Base-by-base conservation (phyloP, 2,113 vertebrate species). In the Prunella himalayana region DNA sequence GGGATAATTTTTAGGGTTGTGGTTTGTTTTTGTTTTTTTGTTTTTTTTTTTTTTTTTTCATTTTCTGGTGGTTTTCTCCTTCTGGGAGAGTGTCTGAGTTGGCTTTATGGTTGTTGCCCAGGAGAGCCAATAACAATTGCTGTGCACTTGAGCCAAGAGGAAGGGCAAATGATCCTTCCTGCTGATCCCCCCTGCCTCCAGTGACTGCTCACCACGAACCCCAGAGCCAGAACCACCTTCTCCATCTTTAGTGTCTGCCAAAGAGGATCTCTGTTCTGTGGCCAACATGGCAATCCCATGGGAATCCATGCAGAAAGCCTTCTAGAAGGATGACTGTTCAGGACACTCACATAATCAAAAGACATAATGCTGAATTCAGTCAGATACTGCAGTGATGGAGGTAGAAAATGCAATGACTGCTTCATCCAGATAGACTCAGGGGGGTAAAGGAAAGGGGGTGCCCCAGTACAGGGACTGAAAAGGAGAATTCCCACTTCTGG, bases 91-190 rank as follows among this genome's bases (percentile, higher is more conserved):
- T 37, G 4, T 68, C 47, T 71, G 39, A 33, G 18, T 10, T 39
- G 41, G 20, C 4, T 22, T 75, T 76, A 47, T 17, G 11, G 19
- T 18, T 56, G 24, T 37, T 80, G 42, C 20, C 24, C 35, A 76
- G 70, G 14, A 71, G 30, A 83, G 14, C 19, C 33, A 68, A 5
- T 17, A 80, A 60, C 5, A 42, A 72, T 31, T 23, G 39, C 41
- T 44, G 68, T 1, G 0, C 7, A 8, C 9, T 73, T 0, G 0
- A n/a, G 28, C n/a, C 1, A 1, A 77, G 28, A 57, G n/a, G 27
- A 41, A 51, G 57, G 51, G 66, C 12, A 75, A 61, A 15, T 0
- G 2, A n/a, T 61, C 37, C 28, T 61, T 80, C 63, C 59, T 87
- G 57, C 66, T 79, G 66, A 39, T 53, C 56, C 2, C 7, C 9